These are phyloP conservation scores for Drosophila ambigua DNA, from an alignment of 1,140 invertebrate genomes.

Conservation along the genomic window DNA sequence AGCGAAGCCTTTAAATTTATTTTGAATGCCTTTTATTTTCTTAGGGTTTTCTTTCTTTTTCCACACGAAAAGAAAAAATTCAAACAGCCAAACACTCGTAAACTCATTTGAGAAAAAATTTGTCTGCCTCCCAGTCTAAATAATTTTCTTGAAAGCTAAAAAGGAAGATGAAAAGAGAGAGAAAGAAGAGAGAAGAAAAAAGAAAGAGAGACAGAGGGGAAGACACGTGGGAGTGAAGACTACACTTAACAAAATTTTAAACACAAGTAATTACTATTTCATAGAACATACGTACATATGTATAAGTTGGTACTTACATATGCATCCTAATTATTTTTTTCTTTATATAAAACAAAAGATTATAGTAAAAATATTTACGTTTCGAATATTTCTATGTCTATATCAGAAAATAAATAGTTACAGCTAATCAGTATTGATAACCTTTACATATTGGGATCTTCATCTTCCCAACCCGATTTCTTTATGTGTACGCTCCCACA, in stretches of 20 bases:
- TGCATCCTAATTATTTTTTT: too few species aligned
- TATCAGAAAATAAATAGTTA: too few species aligned
- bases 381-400: neutral
- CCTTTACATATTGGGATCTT: neutral
- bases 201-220: neutral
- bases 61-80: constrained; percentile 35
- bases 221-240: neutral
- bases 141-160: constrained; percentile 73
- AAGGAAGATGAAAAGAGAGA: constrained; percentile 17
- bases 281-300: too few species aligned
- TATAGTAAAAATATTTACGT: neutral
- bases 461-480: constrained; percentile 2
- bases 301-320: too few species aligned
- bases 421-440: neutral
- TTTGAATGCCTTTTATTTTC: constrained; percentile 60
- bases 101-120: constrained; percentile 74
- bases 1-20: constrained; percentile 78
- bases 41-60: constrained; percentile 33
- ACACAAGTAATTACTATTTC: neutral
- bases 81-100: constrained; percentile 77
- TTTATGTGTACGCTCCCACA: constrained; percentile 14
- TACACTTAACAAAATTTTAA: neutral
- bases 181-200: constrained; percentile 5
- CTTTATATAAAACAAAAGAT: too few species aligned
- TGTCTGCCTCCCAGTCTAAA: constrained; percentile 59